phyloP scores from a whole-genome alignment of 2,888 invertebrate species.

The Galerucella pusilla region DNA sequence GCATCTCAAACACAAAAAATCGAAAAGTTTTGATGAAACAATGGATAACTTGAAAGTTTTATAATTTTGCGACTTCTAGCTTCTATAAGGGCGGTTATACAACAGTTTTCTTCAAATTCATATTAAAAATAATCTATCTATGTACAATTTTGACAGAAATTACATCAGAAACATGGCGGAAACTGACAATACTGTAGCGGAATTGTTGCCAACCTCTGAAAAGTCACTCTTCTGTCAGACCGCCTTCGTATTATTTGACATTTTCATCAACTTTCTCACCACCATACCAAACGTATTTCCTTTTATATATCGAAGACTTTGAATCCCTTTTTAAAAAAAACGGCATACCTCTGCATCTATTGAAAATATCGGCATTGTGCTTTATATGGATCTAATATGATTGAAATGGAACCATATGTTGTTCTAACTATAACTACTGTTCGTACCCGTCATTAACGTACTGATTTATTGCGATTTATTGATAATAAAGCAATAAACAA shows the following conservation, averaged over 20 bases:
- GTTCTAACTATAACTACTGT: slow-evolving; percentile 3
- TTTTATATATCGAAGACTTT: neutral
- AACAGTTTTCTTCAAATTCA: too few species aligned
- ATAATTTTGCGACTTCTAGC: too few species aligned
- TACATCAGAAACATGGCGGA: too few species aligned
- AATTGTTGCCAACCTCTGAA: too few species aligned
- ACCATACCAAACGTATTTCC: too few species aligned
- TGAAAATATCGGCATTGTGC: slow-evolving; percentile 55
- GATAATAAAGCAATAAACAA: slow-evolving; percentile 22
- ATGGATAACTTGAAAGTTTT: neutral
- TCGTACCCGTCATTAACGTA: slow-evolving; percentile 5
- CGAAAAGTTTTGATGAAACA: too few species aligned
- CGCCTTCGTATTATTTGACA: neutral
- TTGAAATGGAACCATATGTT: slow-evolving; percentile 52
- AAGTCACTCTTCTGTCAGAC: neutral
- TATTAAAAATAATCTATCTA: too few species aligned
- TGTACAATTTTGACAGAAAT: too few species aligned
- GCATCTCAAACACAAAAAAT: too few species aligned
- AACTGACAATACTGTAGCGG: too few species aligned
- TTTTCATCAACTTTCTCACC: neutral
- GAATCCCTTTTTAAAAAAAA: neutral
- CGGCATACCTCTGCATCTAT: slow-evolving; percentile 1
- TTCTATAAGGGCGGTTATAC: too few species aligned
- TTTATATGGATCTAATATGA: slow-evolving; percentile 56
- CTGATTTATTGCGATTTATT: slow-evolving; percentile 14